Conservation (phyloP, 2,888 invertebrate species). For the Cantharis rustica region DNA sequence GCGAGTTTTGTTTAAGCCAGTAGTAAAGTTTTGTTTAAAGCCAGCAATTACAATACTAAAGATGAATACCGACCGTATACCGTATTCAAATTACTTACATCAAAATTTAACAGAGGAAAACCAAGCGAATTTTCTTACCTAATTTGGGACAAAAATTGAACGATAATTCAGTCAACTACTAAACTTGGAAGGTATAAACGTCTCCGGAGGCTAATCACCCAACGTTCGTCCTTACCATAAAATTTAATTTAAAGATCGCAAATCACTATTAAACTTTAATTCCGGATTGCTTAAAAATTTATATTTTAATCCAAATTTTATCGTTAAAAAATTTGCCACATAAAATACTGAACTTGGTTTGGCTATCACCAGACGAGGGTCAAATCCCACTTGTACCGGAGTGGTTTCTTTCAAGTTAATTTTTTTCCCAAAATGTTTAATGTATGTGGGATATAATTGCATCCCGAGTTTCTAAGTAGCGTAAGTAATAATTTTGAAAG, state of each 20-base stretch:
- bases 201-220: background rate
- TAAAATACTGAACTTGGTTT: background rate
- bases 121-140: background rate
- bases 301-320: background rate
- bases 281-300: background rate
- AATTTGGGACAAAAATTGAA: background rate
- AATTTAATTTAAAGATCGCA: background rate
- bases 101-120: background rate
- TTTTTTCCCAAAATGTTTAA: background rate
- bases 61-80: background rate
- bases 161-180: background rate
- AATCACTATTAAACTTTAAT: background rate
- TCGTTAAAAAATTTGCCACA: background rate
- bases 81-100: background rate
- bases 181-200: background rate
- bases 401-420: background rate
- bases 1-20: background rate
- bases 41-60: background rate
- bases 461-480: background rate
- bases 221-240: background rate
- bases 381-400: background rate
- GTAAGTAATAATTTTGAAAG: background rate
- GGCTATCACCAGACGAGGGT: background rate
- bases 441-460: background rate
- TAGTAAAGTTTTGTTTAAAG: background rate